Evolutionary conservation across 1,140 invertebrate species (phyloP), one percentile per base, ranked within the genome.

Genomic region (Penaeus chinensis): DNA sequence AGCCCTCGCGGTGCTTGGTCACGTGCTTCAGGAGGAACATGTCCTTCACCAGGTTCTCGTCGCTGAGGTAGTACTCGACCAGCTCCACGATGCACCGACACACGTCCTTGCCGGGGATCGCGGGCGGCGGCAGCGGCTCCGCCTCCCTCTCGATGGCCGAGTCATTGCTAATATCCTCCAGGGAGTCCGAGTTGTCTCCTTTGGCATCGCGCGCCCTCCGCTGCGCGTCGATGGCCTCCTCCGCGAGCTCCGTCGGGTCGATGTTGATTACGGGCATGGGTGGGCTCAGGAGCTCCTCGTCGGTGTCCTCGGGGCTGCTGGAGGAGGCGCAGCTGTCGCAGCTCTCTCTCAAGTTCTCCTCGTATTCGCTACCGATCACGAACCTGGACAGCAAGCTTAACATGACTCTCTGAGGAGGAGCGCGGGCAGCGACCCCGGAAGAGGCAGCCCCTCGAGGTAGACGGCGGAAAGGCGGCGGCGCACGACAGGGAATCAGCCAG

Each of bases 11-110:
- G 91, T 98, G 98, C 60, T 97, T 94, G 62, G 96, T 95, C 1
- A 99, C 97, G 92, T 99, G 97, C 92, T 99, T 99, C 54, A 98
- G 92, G 8, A 99, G 93, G 92, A 99, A 99, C 4, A 97, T 97
- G 91, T 99, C 97, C 92, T 98, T 98, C 2, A 97, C 95, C 88
- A 99, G 97, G 91, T 98, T 98, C 24, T 96, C 96, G 92, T 99
- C 97, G 83, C 97, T 97, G 91, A 99, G 98, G 92, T 98, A 98
- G 92, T 96, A 98, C 92, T 98, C 97, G 11, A 98, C 96, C 91
- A 97, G 96, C 74, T 95, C 93, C 65, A 96, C 94, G 84, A 97
- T 96, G 62, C 89, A 81, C 24, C 89, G 89, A 22, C 79, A 78
- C 20, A 87, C 84, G 20, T 89, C 82, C 65, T 88, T 81, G 76